phyloP scores from a whole-genome alignment of 2,797 vertebrate genomes.

The Chromis chromis region DNA sequence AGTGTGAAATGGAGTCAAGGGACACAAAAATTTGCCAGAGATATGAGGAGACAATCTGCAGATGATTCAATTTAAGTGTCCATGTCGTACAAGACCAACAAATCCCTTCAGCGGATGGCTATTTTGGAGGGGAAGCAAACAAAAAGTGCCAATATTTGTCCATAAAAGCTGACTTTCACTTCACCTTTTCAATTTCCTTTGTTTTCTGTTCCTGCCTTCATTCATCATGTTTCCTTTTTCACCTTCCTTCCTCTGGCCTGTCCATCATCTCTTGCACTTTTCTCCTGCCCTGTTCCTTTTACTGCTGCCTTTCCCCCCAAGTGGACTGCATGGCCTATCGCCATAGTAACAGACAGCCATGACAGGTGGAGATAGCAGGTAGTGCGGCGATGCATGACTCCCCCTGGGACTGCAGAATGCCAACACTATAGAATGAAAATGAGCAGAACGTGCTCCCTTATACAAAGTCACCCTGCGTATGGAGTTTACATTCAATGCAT shows the following conservation, averaged over 20 bases:
- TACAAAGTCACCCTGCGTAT: slow-evolving; percentile 31
- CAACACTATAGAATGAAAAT: slow-evolving; percentile 73
- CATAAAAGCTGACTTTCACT: slow-evolving; percentile 17
- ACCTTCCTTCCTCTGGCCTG: slow-evolving; percentile 19
- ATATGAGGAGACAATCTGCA: slow-evolving; percentile 4
- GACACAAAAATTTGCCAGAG: slow-evolving; percentile 34
- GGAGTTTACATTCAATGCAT: slow-evolving; percentile 5
- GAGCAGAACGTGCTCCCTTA: slow-evolving; percentile 52
- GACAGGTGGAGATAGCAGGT: slow-evolving; percentile 86
- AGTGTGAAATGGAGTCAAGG: slow-evolving; percentile 49
- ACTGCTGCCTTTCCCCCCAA: slow-evolving; percentile 45
- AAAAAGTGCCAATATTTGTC: slow-evolving; percentile 15
- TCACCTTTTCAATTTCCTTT: background rate
- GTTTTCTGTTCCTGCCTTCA: slow-evolving; percentile 3
- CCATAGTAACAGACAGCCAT: slow-evolving; percentile 87
- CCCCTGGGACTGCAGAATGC: slow-evolving; percentile 73
- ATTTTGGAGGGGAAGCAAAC: slow-evolving; percentile 11
- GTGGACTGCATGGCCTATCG: slow-evolving; percentile 77
- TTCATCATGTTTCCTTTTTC: slow-evolving; percentile 39
- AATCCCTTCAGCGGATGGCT: background rate
- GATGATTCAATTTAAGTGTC: slow-evolving; percentile 14
- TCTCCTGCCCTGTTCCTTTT: slow-evolving; percentile 23
- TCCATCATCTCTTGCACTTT: slow-evolving; percentile 49
- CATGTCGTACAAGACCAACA: background rate
- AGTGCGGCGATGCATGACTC: slow-evolving; percentile 78